A percentile compares a stretch with the other conserved stretches of the same genome.
Conservation (phyloP, 2,888 invertebrate species). For the Steinernema scapterisci region DNA sequence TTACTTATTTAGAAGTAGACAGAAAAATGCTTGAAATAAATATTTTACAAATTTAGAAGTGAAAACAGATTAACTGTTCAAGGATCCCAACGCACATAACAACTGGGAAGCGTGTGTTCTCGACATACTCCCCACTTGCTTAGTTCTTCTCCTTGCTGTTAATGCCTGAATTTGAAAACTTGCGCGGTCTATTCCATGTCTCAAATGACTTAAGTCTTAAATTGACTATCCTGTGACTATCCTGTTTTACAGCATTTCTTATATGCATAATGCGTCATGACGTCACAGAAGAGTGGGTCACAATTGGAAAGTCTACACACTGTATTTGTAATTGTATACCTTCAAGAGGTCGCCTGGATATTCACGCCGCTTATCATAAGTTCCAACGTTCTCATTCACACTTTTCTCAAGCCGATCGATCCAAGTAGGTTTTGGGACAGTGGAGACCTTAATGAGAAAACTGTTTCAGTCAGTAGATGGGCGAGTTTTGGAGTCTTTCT, state of each 20-base stretch:
- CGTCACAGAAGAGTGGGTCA: constrained; percentile 7
- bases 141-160: no score
- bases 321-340: constrained; percentile 10
- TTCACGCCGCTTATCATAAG: constrained; percentile 12
- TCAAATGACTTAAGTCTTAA: no score
- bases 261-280: constrained; percentile 27
- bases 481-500: not conserved
- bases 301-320: constrained; percentile 19
- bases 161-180: no score
- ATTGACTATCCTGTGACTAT: not conserved
- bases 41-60: no score
- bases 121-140: no score
- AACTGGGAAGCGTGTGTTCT: no score
- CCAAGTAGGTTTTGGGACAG: not conserved
- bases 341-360: constrained; percentile 17
- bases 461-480: not conserved
- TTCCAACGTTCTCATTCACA: constrained; percentile 3
- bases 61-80: no score
- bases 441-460: not conserved
- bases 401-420: not conserved
- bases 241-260: not conserved
- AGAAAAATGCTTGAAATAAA: no score
- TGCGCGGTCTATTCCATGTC: no score
- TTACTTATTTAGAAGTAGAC: no score
- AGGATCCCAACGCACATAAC: no score